Percentiles rank a stretch among this genome's conserved stretches.
These are phyloP conservation scores for Gadopsis marmoratus DNA, from an alignment of 2,797 vertebrate species.

Conservation along the genomic window DNA sequence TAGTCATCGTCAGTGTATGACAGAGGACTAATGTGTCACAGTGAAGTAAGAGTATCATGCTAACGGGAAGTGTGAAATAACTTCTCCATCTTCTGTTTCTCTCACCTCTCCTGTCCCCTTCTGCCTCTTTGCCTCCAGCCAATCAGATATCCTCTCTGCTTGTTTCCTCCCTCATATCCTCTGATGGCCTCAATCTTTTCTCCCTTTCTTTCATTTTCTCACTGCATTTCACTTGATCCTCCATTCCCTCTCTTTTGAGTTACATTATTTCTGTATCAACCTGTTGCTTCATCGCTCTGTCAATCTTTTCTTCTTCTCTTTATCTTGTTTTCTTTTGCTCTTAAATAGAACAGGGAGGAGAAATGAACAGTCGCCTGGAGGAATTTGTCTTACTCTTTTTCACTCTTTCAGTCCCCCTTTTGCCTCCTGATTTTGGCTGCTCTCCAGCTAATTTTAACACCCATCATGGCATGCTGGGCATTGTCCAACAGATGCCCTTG, in stretches of 20 bases:
- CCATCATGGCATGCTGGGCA: constrained; percentile 66
- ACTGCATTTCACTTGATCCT: background rate
- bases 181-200: background rate
- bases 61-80: constrained; percentile 45
- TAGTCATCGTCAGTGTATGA: background rate
- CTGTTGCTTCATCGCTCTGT: constrained; percentile 30
- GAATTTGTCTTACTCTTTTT: constrained; percentile 47
- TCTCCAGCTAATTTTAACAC: constrained; percentile 71
- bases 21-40: constrained; percentile 11
- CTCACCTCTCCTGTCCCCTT: constrained; percentile 36
- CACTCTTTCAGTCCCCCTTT: constrained; percentile 37
- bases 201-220: background rate
- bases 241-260: background rate
- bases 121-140: constrained; percentile 18
- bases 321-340: constrained; percentile 14
- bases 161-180: constrained; percentile 27
- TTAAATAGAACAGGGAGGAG: constrained; percentile 36
- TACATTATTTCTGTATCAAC: constrained; percentile 11
- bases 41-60: constrained; percentile 11
- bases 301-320: constrained; percentile 13
- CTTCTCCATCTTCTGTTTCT: constrained; percentile 49
- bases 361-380: constrained; percentile 20
- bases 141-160: constrained; percentile 33
- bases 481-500: constrained; percentile 79
- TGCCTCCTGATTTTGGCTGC: constrained; percentile 60